Conservation (phyloP, 2,797 vertebrate species). For the Lindbergichthys nudifrons region DNA sequence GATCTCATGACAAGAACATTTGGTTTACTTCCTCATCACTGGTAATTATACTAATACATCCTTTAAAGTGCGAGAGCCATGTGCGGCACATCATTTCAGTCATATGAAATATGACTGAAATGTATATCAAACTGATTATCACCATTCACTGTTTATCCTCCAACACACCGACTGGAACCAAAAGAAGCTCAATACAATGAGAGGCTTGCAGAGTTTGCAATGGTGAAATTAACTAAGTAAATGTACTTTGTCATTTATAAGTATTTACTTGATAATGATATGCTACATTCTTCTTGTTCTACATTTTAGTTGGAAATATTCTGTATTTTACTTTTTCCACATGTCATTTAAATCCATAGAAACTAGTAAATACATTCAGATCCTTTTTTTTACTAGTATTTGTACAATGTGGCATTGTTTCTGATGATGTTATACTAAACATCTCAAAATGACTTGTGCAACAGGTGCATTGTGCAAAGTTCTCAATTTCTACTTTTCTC, state of each 20-base stretch:
- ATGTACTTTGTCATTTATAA: background rate
- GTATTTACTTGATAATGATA: background rate
- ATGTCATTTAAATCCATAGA: background rate
- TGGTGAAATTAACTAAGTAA: background rate
- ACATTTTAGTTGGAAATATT: background rate
- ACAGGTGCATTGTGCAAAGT: conserved; percentile 5
- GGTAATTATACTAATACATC: conserved; percentile 96
- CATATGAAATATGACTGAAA: conserved; percentile 92
- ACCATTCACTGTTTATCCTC: conserved; percentile 84
- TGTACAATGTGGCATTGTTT: background rate
- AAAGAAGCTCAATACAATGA: background rate
- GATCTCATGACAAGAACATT: conserved; percentile 93
- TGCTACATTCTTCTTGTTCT: background rate
- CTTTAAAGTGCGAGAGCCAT: conserved; percentile 93
- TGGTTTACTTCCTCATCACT: conserved; percentile 95
- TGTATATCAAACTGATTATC: conserved; percentile 93
- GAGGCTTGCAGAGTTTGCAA: background rate
- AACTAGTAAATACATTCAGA: background rate
- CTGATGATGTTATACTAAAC: background rate
- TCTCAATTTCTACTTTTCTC: conserved; percentile 23
- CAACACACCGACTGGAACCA: conserved; percentile 47
- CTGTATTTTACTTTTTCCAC: background rate
- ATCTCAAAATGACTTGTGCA: background rate
- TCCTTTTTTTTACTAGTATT: no score
- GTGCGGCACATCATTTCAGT: conserved; percentile 92